Evolutionary conservation across 2,113 vertebrate species (phyloP), one percentile per base, ranked within the genome.

Genomic region (Nematolebias whitei): DNA sequence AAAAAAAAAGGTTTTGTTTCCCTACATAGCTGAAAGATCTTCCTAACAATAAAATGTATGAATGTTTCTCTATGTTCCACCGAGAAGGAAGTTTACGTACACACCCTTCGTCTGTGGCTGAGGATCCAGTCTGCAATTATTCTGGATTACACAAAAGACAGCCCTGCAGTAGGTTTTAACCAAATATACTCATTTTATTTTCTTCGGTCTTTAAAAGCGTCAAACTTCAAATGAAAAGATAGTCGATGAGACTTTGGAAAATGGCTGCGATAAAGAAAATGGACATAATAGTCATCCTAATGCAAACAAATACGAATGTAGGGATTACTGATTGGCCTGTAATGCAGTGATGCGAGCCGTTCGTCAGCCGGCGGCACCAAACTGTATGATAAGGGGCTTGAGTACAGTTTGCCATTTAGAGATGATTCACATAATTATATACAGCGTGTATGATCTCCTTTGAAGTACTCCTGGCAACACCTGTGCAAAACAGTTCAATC

Each of bases 101-200:
- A 88, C 88, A 79, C 80, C 85, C 80, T 69, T 54, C 0, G 77
- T 51, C 72, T 78, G 71, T 71, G 85, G 79, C 77, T 48, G 78
- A 74, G 70, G 58, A 64, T 71, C 13, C 14, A 89, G 76, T 53
- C 86, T 86, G 80, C 80, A 90, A 90, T 89, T 88, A 88, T 71
- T 76, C 56, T 55, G 63, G 83, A 83, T 85, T 85, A 82, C 78
- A 85, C 80, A 72, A 70, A 68, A 70, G 71, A 72, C 41, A 18
- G 40, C 62, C 40, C 49, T 32, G 49, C 67, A 61, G 65, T 20
- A 66, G 62, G 60, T 74, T 84, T 82, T 62, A 82, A 74, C 49
- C 47, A 14, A 2, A 3, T 3, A 61, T 50, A 49, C 48, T 38
- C 38, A 39, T 68, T 79, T 84, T 68, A 68, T 79, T 84, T 80